Evolutionary conservation across 2,888 invertebrate species (phyloP).

Genomic region (Trissonchulus latispiculum): DNA sequence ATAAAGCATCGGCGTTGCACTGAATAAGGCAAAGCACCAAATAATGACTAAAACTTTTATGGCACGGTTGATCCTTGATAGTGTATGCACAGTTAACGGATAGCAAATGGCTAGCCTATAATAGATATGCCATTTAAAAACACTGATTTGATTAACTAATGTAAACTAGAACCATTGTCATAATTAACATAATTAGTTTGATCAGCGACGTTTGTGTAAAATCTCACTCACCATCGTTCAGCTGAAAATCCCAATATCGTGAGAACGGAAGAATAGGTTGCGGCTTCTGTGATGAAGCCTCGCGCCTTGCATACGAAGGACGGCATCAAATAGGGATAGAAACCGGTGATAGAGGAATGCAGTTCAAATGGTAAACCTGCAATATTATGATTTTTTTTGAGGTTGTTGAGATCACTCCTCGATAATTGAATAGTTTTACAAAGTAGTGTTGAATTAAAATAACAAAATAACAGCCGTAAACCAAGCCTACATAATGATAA

Average conservation of each 20-base stretch:
- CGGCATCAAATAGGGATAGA: constrained; percentile 37
- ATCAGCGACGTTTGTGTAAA: too few species aligned
- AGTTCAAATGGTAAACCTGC: constrained; percentile 39
- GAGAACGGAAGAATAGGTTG: constrained; percentile 46
- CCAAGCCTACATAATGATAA: too few species aligned
- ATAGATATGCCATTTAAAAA: too few species aligned
- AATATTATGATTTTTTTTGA: constrained; percentile 22
- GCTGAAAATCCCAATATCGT: constrained; percentile 14
- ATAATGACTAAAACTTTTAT: background rate
- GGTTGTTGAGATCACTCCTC: too few species aligned
- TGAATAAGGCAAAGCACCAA: constrained; percentile 31
- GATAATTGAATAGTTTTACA: too few species aligned
- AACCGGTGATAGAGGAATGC: constrained; percentile 34
- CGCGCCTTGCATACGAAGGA: constrained; percentile 59
- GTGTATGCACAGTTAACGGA: constrained; percentile 14
- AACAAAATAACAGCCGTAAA: too few species aligned
- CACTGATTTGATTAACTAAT: too few species aligned
- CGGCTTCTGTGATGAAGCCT: constrained; percentile 70
- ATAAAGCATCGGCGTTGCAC: constrained; percentile 34
- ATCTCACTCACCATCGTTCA: constrained; percentile 18
- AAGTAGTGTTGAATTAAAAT: too few species aligned
- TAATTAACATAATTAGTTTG: too few species aligned
- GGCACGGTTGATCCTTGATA: background rate
- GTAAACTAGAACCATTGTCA: too few species aligned
- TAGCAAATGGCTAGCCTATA: constrained; percentile 10